phyloP scores from a whole-genome alignment of 2,888 invertebrate species.

The Rhopalosiphum nymphaeae region DNA sequence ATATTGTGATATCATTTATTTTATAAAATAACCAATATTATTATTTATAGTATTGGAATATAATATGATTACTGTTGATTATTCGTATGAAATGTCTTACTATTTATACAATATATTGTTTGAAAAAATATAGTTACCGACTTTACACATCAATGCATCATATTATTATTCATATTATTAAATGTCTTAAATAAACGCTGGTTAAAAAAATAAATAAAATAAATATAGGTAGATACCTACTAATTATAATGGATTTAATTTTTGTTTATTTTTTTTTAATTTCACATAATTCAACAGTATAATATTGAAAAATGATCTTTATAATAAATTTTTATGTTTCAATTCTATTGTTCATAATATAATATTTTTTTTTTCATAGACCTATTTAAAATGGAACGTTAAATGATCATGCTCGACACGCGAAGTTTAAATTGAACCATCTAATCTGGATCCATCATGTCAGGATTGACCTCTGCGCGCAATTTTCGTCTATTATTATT shows the following conservation, averaged over 20 bases:
- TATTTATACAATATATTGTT: not conserved
- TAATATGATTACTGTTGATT: not conserved
- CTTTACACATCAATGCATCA: not conserved
- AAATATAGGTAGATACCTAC: not conserved
- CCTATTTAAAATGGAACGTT: not conserved
- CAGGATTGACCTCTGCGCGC: slow-evolving; percentile 45
- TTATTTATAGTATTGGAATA: not conserved
- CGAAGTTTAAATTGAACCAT: slow-evolving; percentile 49
- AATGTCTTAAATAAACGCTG: not conserved
- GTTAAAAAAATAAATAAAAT: not conserved
- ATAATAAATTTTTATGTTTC: not conserved
- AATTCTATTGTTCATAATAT: not conserved
- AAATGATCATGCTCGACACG: slow-evolving; percentile 35
- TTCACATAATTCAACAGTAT: not conserved
- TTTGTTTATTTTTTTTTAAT: not conserved
- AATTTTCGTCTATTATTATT: slow-evolving; percentile 51
- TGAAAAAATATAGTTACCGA: not conserved
- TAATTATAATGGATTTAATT: not conserved
- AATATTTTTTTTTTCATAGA: slow-evolving; percentile 5
- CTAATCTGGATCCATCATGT: slow-evolving; percentile 49
- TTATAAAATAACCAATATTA: not conserved
- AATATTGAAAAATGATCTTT: not conserved
- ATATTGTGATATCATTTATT: too few species aligned
- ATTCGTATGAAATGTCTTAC: not conserved
- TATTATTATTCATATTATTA: not conserved